These are phyloP conservation scores for Prietella phreatophila DNA, from an alignment of 2,113 vertebrate species.

Conservation along the genomic window DNA sequence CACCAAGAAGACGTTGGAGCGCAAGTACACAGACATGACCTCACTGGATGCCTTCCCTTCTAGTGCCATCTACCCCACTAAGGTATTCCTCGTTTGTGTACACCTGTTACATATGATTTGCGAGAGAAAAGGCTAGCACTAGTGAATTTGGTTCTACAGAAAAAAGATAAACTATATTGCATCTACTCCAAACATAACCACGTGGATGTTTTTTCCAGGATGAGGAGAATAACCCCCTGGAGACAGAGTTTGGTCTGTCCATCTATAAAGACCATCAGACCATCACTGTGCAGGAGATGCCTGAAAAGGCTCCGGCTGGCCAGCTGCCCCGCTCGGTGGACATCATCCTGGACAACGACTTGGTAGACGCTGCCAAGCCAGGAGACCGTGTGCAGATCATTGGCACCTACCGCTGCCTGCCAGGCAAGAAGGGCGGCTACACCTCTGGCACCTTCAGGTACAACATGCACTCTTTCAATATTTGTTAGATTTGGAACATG, in stretches of 20 bases:
- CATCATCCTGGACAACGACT: conserved; percentile 90
- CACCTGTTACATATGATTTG: background rate
- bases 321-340: conserved; percentile 95
- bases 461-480: background rate
- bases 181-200: background rate
- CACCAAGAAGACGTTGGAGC: conserved; percentile 94
- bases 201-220: conserved; percentile 70
- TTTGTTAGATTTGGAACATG: background rate
- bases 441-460: conserved; percentile 96
- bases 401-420: conserved; percentile 93
- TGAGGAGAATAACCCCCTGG: conserved; percentile 95
- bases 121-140: background rate
- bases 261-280: conserved; percentile 95
- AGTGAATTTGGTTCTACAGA: background rate
- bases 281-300: conserved; percentile 98
- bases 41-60: conserved; percentile 92
- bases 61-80: conserved; percentile 90
- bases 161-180: background rate
- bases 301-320: conserved; percentile 94
- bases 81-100: conserved; percentile 69
- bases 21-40: conserved; percentile 92
- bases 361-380: conserved; percentile 90
- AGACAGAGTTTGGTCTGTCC: conserved; percentile 93
- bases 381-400: conserved; percentile 91
- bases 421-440: conserved; percentile 91